Base-by-base conservation (phyloP, 1,140 invertebrate genomes). In the Camponotus floridanus region DNA sequence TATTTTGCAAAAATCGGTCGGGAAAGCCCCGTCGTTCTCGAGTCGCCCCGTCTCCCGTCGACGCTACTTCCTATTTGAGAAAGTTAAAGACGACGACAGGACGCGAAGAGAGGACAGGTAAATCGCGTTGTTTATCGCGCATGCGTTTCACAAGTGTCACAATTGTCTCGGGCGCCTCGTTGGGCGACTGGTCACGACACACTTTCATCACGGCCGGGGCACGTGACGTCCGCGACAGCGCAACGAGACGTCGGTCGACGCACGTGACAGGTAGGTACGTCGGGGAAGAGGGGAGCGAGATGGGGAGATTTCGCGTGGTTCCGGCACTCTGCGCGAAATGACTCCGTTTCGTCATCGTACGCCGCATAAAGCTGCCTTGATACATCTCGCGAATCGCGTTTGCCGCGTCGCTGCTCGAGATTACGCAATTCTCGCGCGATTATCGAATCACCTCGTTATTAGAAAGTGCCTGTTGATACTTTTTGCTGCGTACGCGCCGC, bases 111-210 rank as follows among this genome's bases (percentile, higher is more conserved):
- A 80, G 76, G 65, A 36, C 64, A 55, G 8, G 45, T 68, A 68
- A 79, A 79, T 18, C 48, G 36, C 26, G 62, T 67, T 33, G 67
- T 26, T 73, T 81, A 73, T 64, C 61, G 68, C 45, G 68, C 45
- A 61, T 68, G 59, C n/a, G 33, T 62, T 65, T 65, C 26, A 21
- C 48, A 76, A 85, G 70, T 76, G 79, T 81, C 59, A 86, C 83
- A 85, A 85, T 79, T 86, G 83, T 79, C 73, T 85, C 67, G 55
- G 42, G 31, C 67, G 36, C 31, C 74, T 76, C 74, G 64, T 80
- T 88, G 85, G 74, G 51, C 76, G 71, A 61, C 70, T 61, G 65
- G 79, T 88, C 85, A 87, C 79, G 87, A 78, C 87, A 88, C 59
- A 87, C 86, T 87, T 88, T 87, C 78, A 64, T 87, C 85, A 85